Base-by-base conservation (phyloP, 30 jellyfish, hydroid and myxozoan species). In the Aurelia coerulea region DNA sequence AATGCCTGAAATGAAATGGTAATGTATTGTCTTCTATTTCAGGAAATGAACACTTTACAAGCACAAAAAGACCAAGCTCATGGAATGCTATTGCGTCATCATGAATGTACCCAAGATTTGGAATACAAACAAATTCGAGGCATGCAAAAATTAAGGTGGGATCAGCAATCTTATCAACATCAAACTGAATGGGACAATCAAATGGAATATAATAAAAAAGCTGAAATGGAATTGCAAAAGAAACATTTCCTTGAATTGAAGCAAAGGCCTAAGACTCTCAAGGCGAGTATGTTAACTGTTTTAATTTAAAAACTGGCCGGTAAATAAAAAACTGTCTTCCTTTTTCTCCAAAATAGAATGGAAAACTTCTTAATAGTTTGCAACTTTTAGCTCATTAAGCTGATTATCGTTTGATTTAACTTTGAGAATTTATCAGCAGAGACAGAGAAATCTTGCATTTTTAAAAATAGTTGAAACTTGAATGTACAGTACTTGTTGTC, bases 11-110 rank as follows among this genome's bases (percentile, higher is more conserved):
- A 18, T 19, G 51, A 63, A 35, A 46, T 6, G 10, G 39, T 16
- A 15, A 5, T 4, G 39, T 16, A 15, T 0, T 4, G 58, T 62
- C 33, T 62, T 12, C 69, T 2, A 8, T 54, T 50, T 64, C 83
- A 95, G 99, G 99, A 95, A 83, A 90, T 95, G 98, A 95, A 95
- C 56, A 95, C 97, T 12, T 76, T 95, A 65, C 99, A 95, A 78
- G 97, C 97, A 2, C 99, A 95, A 65, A 95, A 95, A 64, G 99
- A 95, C 86, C 97, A 91, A 60, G 99, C 99, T 13, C 99, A 95
- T 68, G 90, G 74, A 16, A 95, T 95, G 99, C 71, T 95, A 73
- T 74, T 90, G 68, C 96, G 97, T 64, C 99, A 95, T 78, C 99
- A 95, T 60, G 96, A 95, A 54, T 95, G 99, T 70, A 95, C 99